These are phyloP conservation scores for Meloidogyne chitwoodi DNA, from an alignment of 1,140 invertebrate genomes.

Conservation along the genomic window DNA sequence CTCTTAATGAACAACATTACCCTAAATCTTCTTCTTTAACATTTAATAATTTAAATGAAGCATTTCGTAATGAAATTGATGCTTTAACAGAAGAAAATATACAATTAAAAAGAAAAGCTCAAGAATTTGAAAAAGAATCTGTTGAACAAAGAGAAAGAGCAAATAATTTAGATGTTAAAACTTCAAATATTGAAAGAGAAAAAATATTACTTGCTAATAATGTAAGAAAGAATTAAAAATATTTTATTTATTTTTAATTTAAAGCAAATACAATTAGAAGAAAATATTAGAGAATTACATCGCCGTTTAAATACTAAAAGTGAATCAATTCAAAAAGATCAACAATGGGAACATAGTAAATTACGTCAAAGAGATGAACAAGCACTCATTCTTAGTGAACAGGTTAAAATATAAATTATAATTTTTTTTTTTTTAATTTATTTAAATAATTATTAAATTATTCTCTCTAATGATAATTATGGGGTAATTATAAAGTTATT, in stretches of 20 bases:
- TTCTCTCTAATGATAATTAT: no score
- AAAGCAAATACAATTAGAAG: constrained; percentile 55
- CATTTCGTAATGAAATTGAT: constrained; percentile 57
- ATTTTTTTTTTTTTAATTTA: no score
- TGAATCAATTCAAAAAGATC: constrained; percentile 29
- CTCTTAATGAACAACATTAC: constrained; percentile 49
- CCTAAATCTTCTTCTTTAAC: constrained; percentile 37
- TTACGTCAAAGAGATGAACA: constrained; percentile 53
- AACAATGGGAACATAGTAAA: constrained; percentile 52
- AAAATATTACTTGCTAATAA: constrained; percentile 16
- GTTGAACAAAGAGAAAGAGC: constrained; percentile 47
- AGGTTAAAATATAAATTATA: constrained; percentile 20
- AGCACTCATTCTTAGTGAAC: constrained; percentile 46
- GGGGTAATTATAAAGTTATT: no score
- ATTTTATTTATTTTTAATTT: constrained; percentile 20
- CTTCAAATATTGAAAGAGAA: constrained; percentile 33
- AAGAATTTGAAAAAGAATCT: constrained; percentile 53
- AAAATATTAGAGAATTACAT: constrained; percentile 53
- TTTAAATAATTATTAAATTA: no score
- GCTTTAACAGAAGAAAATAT: constrained; percentile 54
- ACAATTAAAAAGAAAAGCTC: constrained; percentile 41
- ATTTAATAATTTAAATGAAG: constrained; percentile 40
- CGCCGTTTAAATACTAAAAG: constrained; percentile 40
- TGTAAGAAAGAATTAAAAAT: constrained; percentile 8
- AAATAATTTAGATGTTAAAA: constrained; percentile 29